These are phyloP conservation scores for Tiliqua scincoides DNA, from an alignment of 2,113 vertebrate genomes.

Conservation along the genomic window DNA sequence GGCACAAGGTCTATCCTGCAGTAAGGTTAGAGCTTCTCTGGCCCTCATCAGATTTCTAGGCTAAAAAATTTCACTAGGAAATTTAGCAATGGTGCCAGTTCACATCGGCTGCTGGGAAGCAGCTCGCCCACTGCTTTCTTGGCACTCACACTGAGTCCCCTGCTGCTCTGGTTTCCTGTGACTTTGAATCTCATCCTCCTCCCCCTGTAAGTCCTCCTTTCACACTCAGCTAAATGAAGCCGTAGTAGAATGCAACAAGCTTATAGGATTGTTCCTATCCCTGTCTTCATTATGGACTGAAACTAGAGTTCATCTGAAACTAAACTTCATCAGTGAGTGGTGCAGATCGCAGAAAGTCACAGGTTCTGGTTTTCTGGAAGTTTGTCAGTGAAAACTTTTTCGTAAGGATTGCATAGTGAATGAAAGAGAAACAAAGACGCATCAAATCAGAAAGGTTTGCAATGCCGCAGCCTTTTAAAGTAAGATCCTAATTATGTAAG, in stretches of 20 bases:
- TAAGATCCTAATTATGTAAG: constrained; percentile 31
- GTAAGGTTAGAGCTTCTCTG: no score
- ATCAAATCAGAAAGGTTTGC: no score
- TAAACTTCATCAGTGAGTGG: not conserved
- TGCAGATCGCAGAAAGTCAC: not conserved
- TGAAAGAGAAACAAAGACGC: not conserved
- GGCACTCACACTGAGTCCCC: no score
- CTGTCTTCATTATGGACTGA: not conserved
- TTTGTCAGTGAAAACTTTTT: not conserved
- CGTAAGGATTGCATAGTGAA: not conserved
- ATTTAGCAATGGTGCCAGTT: not conserved
- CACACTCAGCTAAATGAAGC: not conserved
- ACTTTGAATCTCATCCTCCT: not conserved
- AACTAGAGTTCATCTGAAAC: no score
- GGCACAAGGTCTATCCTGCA: no score
- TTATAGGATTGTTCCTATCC: not conserved
- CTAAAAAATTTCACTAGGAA: not conserved
- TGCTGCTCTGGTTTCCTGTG: not conserved
- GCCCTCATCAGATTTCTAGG: not conserved
- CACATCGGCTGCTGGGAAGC: not conserved
- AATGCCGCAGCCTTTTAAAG: not conserved
- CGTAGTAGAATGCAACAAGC: no score
- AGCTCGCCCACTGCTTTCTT: not conserved
- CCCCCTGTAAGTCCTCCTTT: not conserved
- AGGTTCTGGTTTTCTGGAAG: not conserved